phyloP scores from a whole-genome alignment of 2,113 vertebrate species.

The Tympanuchus pallidicinctus region DNA sequence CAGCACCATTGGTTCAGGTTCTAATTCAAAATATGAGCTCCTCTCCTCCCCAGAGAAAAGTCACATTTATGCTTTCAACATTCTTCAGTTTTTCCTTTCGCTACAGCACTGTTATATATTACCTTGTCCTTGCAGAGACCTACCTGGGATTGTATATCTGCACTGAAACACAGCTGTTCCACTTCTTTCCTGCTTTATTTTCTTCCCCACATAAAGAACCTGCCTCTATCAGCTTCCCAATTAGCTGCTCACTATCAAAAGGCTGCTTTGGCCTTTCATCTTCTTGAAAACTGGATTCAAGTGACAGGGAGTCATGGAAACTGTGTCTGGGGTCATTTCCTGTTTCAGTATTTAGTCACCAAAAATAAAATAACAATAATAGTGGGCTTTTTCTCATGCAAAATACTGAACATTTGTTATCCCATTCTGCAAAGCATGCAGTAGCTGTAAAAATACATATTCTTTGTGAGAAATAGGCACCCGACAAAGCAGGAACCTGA shows the following conservation, averaged over 20 bases:
- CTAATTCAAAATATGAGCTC: conserved; percentile 19
- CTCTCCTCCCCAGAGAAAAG: neutral
- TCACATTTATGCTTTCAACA: conserved; percentile 30
- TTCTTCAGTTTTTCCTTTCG: conserved; percentile 38
- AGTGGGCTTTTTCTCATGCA: conserved; percentile 37
- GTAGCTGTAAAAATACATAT: conserved; percentile 6
- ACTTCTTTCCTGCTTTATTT: conserved; percentile 73
- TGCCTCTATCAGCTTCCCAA: conserved; percentile 82
- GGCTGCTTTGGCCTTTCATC: conserved; percentile 86
- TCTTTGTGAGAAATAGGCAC: neutral
- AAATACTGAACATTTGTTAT: conserved; percentile 64
- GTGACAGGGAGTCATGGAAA: conserved; percentile 87
- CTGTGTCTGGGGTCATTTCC: conserved; percentile 89
- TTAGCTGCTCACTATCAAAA: conserved; percentile 87
- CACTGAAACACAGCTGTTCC: conserved; percentile 88
- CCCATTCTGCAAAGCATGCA: conserved; percentile 30
- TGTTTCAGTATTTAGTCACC: conserved; percentile 80
- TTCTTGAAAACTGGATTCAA: conserved; percentile 79
- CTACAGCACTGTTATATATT: conserved; percentile 65
- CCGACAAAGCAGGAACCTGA: neutral
- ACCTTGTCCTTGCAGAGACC: conserved; percentile 76
- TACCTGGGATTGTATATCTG: conserved; percentile 75
- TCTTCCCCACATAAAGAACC: conserved; percentile 67
- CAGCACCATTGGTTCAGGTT: neutral
- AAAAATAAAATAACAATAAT: conserved; percentile 63